These are phyloP conservation scores for Drosophila paulistorum DNA, from an alignment of 1,140 invertebrate genomes.

Conservation along the genomic window DNA sequence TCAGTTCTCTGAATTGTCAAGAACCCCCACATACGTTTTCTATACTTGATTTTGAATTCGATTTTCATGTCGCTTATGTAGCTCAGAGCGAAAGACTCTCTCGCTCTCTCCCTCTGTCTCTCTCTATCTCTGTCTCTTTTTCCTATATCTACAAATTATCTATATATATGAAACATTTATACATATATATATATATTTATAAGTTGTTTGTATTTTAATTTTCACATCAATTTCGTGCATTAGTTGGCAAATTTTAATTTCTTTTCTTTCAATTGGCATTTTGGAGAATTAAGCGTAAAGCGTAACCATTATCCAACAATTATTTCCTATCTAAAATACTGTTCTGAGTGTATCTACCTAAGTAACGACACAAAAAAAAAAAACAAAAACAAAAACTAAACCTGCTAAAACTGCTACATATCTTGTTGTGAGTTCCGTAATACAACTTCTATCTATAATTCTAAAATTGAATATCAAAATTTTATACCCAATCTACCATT, in stretches of 20 bases:
- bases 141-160: neutral
- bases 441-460: constrained; percentile 40
- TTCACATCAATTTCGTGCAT: constrained; percentile 26
- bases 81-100: constrained; percentile 33
- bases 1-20: constrained; percentile 47
- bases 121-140: neutral
- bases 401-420: constrained; percentile 39
- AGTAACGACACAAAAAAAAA: constrained; percentile 2
- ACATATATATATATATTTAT: constrained; percentile 5
- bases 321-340: constrained; percentile 71
- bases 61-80: constrained; percentile 53
- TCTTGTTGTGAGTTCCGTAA: constrained; percentile 73
- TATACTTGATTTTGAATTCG: constrained; percentile 47
- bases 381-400: constrained; percentile 47
- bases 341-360: constrained; percentile 71
- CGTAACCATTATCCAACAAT: constrained; percentile 57
- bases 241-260: constrained; percentile 44
- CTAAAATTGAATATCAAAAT: constrained; percentile 71
- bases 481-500: constrained; percentile 70
- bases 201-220: neutral
- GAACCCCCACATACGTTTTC: constrained; percentile 53
- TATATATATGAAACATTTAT: no score
- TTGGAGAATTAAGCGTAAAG: constrained; percentile 63
- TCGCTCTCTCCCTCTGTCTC: neutral
- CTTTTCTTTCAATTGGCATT: constrained; percentile 69